Conservation (phyloP, 2,797 vertebrate genomes). For the Enteromius unitaeniatus region DNA sequence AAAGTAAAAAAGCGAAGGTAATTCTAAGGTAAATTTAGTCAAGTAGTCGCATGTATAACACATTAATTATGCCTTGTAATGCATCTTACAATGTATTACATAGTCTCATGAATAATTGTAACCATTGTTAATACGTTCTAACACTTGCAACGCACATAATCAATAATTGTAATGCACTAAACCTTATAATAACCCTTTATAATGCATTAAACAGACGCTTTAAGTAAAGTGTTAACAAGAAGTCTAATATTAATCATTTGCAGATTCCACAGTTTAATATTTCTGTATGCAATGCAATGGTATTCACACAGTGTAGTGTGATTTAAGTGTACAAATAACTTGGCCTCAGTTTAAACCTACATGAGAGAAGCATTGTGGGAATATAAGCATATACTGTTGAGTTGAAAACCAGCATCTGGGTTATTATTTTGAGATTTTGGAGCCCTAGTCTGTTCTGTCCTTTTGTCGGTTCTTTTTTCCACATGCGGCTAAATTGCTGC, state of each 20-base stretch:
- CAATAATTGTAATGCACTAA: no score
- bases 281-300: neutral
- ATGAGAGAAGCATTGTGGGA: slow-evolving; percentile 24
- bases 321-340: neutral
- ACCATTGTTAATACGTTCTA: no score
- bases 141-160: no score
- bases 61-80: no score
- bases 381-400: slow-evolving; percentile 36
- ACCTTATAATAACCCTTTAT: no score
- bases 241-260: neutral
- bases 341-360: neutral
- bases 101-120: no score
- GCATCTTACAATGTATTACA: no score
- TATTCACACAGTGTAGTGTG: neutral
- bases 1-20: no score
- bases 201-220: no score
- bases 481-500: neutral
- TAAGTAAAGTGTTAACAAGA: neutral
- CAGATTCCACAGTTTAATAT: neutral
- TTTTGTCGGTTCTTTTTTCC: neutral
- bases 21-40: neutral
- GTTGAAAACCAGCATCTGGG: slow-evolving; percentile 1
- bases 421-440: slow-evolving; percentile 10
- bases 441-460: neutral
- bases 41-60: no score